phyloP scores from a whole-genome alignment of 2,888 invertebrate genomes.

The Augochlorella aurata region DNA sequence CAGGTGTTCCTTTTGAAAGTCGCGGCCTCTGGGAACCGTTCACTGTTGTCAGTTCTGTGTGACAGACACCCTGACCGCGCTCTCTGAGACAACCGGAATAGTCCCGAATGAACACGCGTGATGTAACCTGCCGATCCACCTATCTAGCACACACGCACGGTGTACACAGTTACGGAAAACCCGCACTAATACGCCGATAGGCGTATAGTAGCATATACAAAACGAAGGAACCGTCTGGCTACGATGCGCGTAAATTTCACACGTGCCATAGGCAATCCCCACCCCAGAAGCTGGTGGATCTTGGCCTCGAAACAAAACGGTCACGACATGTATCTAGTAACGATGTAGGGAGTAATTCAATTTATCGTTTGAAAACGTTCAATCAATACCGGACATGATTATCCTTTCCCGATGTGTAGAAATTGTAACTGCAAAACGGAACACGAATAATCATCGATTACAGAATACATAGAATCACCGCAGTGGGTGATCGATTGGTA shows the following conservation, averaged over 20 bases:
- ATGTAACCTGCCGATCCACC: slow-evolving; percentile 65
- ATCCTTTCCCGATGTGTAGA: neutral
- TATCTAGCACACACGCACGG: slow-evolving; percentile 52
- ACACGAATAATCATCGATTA: slow-evolving; percentile 4
- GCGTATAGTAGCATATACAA: slow-evolving; percentile 19
- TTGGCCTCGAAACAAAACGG: slow-evolving; percentile 69
- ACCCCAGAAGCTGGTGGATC: slow-evolving; percentile 56
- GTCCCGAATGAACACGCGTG: slow-evolving; percentile 58
- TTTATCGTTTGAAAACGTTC: slow-evolving; percentile 37
- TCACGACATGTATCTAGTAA: slow-evolving; percentile 47
- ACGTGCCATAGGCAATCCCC: slow-evolving; percentile 67
- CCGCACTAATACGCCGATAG: slow-evolving; percentile 2
- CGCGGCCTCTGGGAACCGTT: slow-evolving; percentile 17
- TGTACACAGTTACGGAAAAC: slow-evolving; percentile 6
- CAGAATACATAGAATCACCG: slow-evolving; percentile 28
- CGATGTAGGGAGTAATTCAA: slow-evolving; percentile 42
- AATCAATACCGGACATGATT: slow-evolving; percentile 18
- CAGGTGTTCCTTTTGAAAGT: slow-evolving; percentile 43
- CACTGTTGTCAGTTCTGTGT: slow-evolving; percentile 30
- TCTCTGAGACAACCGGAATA: slow-evolving; percentile 42
- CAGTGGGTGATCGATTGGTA: slow-evolving; percentile 2
- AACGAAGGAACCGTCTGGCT: slow-evolving; percentile 55
- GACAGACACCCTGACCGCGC: slow-evolving; percentile 39
- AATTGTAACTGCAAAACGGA: slow-evolving; percentile 1
- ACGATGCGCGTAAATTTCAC: slow-evolving; percentile 68